phyloP scores from a whole-genome alignment of 2,113 vertebrate genomes.

The Gavia stellata region DNA sequence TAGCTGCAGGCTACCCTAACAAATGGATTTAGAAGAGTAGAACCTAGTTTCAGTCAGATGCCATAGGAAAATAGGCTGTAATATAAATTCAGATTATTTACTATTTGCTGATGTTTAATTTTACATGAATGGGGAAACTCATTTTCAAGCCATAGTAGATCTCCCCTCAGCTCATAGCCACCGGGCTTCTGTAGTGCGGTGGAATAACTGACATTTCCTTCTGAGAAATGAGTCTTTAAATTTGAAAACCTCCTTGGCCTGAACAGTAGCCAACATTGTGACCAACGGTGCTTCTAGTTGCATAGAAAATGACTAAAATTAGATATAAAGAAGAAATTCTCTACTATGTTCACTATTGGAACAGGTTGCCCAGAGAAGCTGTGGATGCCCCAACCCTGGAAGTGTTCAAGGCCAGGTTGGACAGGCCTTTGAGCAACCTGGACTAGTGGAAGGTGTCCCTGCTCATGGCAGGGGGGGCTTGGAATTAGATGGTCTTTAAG shows the following conservation, averaged over 20 bases:
- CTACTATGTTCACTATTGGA: no score
- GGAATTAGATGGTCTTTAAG: no score
- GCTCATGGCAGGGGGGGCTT: no score
- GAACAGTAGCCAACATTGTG: background rate
- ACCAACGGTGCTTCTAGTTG: background rate
- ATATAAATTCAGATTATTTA: conserved; percentile 5
- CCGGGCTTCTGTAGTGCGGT: accelerated
- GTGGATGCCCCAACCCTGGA: no score
- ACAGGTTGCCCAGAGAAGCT: no score
- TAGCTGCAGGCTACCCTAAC: background rate
- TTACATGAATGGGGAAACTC: background rate
- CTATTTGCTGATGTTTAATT: background rate
- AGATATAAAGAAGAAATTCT: no score
- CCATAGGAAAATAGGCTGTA: background rate
- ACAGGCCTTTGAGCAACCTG: no score
- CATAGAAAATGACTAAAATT: background rate
- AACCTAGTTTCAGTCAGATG: background rate
- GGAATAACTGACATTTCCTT: background rate
- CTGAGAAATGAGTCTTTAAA: background rate
- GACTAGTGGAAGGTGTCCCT: no score
- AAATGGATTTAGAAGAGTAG: conserved; percentile 11
- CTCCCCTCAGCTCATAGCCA: background rate
- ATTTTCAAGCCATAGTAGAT: background rate
- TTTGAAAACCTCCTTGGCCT: background rate
- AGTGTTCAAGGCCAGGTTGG: no score